phyloP scores from a whole-genome alignment of 92 coral and sea anemone species.

The Heliopora coerulea region DNA sequence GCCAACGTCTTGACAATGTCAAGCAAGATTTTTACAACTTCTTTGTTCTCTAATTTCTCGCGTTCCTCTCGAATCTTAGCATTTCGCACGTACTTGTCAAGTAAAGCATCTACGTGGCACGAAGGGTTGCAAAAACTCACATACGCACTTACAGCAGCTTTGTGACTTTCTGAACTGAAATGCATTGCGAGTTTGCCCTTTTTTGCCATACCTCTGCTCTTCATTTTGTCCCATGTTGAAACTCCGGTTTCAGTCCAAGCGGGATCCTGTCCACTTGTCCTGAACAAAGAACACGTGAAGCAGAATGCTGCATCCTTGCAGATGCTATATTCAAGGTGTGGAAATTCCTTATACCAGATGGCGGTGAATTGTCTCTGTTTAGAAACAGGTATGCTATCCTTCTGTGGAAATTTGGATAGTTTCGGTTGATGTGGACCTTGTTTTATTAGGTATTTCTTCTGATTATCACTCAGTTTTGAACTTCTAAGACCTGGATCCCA shows the following conservation, averaged over 20 bases:
- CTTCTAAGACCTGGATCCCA: conserved; percentile 19
- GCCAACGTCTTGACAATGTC: too few relatives aligned
- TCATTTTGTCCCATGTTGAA: conserved; percentile 27
- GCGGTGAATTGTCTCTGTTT: conserved; percentile 5
- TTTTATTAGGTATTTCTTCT: conserved; percentile 9
- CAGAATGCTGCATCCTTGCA: too few relatives aligned
- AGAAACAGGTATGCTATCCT: conserved; percentile 9
- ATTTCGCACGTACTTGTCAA: conserved; percentile 6
- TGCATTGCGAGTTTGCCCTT: too few relatives aligned
- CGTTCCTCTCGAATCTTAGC: conserved; percentile 2
- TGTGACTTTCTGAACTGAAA: too few relatives aligned
- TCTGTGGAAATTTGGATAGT: background rate
- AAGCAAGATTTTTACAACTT: conserved; percentile 28
- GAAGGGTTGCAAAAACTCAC: too few relatives aligned
- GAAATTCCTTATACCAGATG: too few relatives aligned
- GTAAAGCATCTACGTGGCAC: conserved; percentile 29
- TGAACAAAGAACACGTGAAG: too few relatives aligned
- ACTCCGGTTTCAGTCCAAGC: too few relatives aligned
- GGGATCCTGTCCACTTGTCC: too few relatives aligned
- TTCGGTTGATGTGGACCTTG: conserved; percentile 22
- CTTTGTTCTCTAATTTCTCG: conserved; percentile 4
- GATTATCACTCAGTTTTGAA: conserved; percentile 13
- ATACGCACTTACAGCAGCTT: too few relatives aligned
- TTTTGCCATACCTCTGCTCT: conserved; percentile 9
- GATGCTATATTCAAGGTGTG: too few relatives aligned